Evolutionary conservation across 2,113 vertebrate species (phyloP), one percentile per base, ranked within the genome.

Genomic region (Ictalurus furcatus): DNA sequence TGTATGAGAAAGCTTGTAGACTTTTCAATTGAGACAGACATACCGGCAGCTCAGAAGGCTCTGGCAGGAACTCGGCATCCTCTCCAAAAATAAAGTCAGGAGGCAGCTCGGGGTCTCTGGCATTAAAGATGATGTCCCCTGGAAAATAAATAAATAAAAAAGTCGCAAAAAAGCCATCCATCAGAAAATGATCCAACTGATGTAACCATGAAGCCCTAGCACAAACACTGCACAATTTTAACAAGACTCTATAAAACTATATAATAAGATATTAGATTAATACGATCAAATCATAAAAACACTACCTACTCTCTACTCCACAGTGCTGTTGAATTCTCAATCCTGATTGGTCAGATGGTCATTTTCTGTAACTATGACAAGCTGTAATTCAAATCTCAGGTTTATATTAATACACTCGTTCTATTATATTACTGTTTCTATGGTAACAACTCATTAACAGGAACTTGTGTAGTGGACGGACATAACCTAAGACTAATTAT

Each of bases 51-150:
- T 97, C 97, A 0, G 97, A 96, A 28, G 98, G 97, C 90, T 99
- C 98, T 59, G 98, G 98, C 54, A 99, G 94, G 93, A 99, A 99
- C 91, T 99, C 98, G 0, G 96, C 96, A 95, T 99, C 98, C 90
- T 99, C 98, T 93, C 98, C 98, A 92, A 99, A 99, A 92, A 99
- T 99, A 94, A 99, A 99, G 95, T 99, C 98, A 6, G 98, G 98
- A 73, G 98, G 98, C 87, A 99, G 93, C 90, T 98, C 97, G 90
- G 98, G 98, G 93, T 98, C 98, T 48, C 94, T 95, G 89, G 97
- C 98, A 90, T 99, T 99, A 93, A 99, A 99, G 93, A 99, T 99
- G 88, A 99, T 99, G 93, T 99, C 98, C 98, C 98, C 98, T 99
- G 93, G 79, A 93, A 17, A 21, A 93, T 40, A 44, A 78, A 52